Conservation (phyloP, 2,113 vertebrate species). For the Sorex fumeus region DNA sequence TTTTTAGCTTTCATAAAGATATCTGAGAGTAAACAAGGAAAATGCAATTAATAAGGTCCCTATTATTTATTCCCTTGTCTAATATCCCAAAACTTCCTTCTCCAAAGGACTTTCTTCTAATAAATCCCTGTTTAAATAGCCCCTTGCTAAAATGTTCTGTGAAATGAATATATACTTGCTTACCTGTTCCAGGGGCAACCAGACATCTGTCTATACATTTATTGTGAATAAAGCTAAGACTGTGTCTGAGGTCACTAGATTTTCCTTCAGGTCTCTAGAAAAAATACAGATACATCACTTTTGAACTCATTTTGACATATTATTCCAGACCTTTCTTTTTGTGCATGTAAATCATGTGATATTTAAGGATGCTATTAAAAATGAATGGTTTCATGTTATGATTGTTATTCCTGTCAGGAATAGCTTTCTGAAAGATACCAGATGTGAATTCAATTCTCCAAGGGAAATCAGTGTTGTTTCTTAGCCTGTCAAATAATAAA, state of each 20-base stretch:
- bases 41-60: neutral
- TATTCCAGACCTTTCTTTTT: constrained; percentile 53
- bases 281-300: neutral
- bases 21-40: neutral
- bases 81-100: neutral
- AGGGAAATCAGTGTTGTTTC: constrained; percentile 51
- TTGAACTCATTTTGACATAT: constrained; percentile 11
- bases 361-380: constrained; percentile 59
- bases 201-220: neutral
- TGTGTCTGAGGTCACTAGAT: neutral
- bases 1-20: neutral
- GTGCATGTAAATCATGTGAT: constrained; percentile 60
- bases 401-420: constrained; percentile 40
- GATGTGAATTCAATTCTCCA: constrained; percentile 61
- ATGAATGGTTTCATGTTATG: constrained; percentile 40
- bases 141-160: neutral
- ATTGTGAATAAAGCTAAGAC: neutral
- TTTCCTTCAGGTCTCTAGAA: neutral
- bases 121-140: neutral
- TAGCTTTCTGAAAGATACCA: constrained; percentile 58
- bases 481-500: constrained; percentile 59
- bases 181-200: neutral
- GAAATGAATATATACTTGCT: neutral
- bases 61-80: neutral
- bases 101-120: neutral